Percentiles rank a stretch among this genome's conserved stretches.
Evolutionary conservation across 2,113 vertebrate genomes (phyloP).

Genomic region (Cebidichthys violaceus): DNA sequence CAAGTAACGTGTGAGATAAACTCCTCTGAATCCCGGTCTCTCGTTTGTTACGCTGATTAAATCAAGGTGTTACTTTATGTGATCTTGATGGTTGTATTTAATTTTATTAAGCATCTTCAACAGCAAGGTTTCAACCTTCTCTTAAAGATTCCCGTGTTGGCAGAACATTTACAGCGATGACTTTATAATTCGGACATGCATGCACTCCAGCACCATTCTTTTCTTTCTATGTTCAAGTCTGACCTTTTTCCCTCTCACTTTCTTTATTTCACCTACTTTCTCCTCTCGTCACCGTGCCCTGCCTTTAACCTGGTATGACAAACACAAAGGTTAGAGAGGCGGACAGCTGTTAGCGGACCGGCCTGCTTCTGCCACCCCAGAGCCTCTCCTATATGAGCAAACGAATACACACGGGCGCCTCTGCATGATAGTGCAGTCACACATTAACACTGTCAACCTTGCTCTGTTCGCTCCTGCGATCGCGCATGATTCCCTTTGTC

Average conservation of each 20-base stretch:
- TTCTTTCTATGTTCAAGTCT: constrained; percentile 31
- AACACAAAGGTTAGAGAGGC: constrained; percentile 66
- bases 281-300: constrained; percentile 29
- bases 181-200: neutral
- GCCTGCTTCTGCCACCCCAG: constrained; percentile 35
- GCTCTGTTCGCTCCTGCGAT: constrained; percentile 46
- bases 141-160: neutral
- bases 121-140: neutral
- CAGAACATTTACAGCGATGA: neutral
- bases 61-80: constrained; percentile 18
- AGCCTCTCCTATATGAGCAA: constrained; percentile 13
- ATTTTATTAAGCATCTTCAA: neutral
- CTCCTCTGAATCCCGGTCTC: neutral
- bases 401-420: constrained; percentile 15
- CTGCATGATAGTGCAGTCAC: constrained; percentile 59
- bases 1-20: neutral
- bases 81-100: constrained; percentile 2
- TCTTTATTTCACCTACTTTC: constrained; percentile 10
- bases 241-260: constrained; percentile 47
- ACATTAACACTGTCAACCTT: constrained; percentile 57
- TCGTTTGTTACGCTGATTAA: neutral
- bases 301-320: constrained; percentile 69
- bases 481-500: constrained; percentile 74
- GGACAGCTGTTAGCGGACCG: constrained; percentile 61
- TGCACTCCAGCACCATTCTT: neutral